Evolutionary conservation across 2,888 invertebrate genomes (phyloP).

Genomic region (Xanthostigma xanthostigma): DNA sequence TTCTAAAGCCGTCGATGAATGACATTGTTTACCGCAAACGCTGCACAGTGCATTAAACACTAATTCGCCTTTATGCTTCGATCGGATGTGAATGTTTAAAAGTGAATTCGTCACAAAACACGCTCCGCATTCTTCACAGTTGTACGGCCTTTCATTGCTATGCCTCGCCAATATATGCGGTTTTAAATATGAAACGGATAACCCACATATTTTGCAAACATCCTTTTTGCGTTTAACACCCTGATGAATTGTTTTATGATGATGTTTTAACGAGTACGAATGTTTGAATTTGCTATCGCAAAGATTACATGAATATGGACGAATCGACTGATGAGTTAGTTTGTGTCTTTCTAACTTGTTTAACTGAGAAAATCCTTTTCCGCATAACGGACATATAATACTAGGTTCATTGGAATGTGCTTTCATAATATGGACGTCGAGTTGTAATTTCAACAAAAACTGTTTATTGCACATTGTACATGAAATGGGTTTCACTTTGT

Average conservation of each 20-base stretch:
- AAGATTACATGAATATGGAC: background rate
- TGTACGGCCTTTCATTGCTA: background rate
- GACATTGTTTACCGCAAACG: background rate
- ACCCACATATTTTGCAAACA: constrained; percentile 1
- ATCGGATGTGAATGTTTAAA: background rate
- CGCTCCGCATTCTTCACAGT: background rate
- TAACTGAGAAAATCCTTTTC: background rate
- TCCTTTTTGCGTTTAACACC: background rate
- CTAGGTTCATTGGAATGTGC: background rate
- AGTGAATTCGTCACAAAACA: background rate
- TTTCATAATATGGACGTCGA: background rate
- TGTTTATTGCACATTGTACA: background rate
- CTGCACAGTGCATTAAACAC: background rate
- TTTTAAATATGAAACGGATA: background rate
- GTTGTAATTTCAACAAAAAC: background rate
- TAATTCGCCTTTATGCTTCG: background rate
- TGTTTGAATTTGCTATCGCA: constrained; percentile 1
- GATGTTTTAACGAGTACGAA: background rate
- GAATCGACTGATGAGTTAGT: background rate
- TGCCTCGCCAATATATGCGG: too few species aligned
- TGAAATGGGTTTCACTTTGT: background rate
- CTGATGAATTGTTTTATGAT: background rate
- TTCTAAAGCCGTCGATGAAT: background rate
- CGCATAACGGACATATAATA: background rate
- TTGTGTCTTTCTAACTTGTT: background rate